Evolutionary conservation across 92 coral and sea anemone genomes (phyloP).

Genomic region (Ricordea florida): DNA sequence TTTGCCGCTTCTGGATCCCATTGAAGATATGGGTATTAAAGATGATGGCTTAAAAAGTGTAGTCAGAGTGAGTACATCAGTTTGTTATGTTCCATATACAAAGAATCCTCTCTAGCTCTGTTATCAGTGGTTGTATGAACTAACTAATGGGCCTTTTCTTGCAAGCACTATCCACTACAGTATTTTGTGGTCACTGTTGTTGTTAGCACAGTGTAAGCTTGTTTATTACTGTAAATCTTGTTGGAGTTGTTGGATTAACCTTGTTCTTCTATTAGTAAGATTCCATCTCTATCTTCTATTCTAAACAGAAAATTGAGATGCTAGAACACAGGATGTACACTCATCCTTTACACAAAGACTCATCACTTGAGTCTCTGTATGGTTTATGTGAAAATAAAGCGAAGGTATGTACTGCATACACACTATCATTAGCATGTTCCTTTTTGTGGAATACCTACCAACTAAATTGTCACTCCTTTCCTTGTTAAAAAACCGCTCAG

Average conservation of each 20-base stretch:
- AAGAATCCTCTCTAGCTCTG: neutral
- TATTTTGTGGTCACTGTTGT: too few relatives aligned
- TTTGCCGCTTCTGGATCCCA: constrained; percentile 89
- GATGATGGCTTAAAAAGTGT: constrained; percentile 90
- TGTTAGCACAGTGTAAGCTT: neutral
- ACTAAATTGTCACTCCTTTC: too few relatives aligned
- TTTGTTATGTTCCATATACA: neutral
- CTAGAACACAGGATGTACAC: constrained; percentile 96
- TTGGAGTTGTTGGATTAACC: neutral
- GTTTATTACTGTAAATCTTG: neutral
- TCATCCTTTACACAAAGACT: constrained; percentile 89
- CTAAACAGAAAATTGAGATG: constrained; percentile 85
- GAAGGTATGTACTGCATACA: constrained; percentile 52
- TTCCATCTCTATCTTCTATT: neutral
- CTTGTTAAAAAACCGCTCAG: too few relatives aligned
- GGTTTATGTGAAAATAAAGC: constrained; percentile 88
- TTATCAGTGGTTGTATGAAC: neutral
- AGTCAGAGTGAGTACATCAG: constrained; percentile 62
- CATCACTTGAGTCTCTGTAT: constrained; percentile 81
- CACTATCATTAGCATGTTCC: too few relatives aligned
- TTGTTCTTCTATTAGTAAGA: neutral
- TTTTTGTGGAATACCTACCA: too few relatives aligned
- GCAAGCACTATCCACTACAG: neutral
- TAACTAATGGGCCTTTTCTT: neutral
- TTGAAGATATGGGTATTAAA: constrained; percentile 97